Evolutionary conservation across 2,888 invertebrate species (phyloP), one percentile per base, ranked within the genome.

Genomic region (Lobophora halterata): DNA sequence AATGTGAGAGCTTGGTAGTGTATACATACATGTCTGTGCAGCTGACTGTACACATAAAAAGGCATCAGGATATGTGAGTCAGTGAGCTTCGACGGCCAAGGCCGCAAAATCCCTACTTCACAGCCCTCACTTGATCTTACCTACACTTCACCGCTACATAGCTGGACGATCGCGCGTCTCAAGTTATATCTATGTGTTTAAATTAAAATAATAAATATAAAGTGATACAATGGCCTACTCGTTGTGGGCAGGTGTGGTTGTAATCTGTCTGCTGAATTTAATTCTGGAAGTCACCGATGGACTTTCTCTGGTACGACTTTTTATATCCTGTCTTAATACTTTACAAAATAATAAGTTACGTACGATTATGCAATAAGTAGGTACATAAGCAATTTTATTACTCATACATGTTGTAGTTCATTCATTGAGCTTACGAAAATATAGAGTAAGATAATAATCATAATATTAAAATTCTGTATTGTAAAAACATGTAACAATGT

Each of bases 31-130:
- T n/a, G 11, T 24, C n/a, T n/a, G n/a, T n/a, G 5, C 12, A 5
- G 12, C 3, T 3, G 3, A n/a, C 3, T 9, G n/a, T 1, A 11
- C 17, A 4, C 5, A 24, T 19, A 5, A n/a, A 28, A 51, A 56
- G 51, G 52, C 52, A n/a, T n/a, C n/a, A 52, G 55, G 58, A 49
- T 60, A 64, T 66, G 57, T 79, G 69, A 74, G 64, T 73, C 73
- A 75, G 65, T 66, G 63, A 71, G 79, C 64, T 66, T 72, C 70
- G 69, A 58, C 61, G 66, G 73, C 68, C 80, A 83, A 85, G 85
- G 82, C 58, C 73, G 65, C 20, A 46, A 49, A 61, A 60, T 65
- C 53, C 51, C 51, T 49, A 41, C 53, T 44, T 44, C 38, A n/a
- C 46, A 50, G 44, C 41, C 44, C 33, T 43, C 43, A 39, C 39